Evolutionary conservation across 64 coral and sea anemone species (phyloP).

Genomic region (Stylophora pistillata): DNA sequence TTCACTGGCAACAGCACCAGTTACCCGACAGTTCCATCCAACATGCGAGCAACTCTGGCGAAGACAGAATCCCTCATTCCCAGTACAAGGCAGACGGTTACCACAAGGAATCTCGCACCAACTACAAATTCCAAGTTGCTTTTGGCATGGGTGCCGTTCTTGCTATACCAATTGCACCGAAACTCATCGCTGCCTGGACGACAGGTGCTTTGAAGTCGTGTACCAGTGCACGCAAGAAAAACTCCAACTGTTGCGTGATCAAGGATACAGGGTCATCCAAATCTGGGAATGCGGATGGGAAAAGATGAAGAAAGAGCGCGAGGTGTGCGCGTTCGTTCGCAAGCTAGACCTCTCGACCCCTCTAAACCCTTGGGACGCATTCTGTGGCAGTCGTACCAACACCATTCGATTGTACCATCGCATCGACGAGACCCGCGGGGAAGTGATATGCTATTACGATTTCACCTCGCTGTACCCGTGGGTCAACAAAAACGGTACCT

Average conservation of each 20-base stretch:
- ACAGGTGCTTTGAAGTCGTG: neutral
- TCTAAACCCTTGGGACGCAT: neutral
- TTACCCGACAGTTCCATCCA: neutral
- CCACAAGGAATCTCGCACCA: neutral
- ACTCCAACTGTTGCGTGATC: neutral
- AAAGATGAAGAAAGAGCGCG: neutral
- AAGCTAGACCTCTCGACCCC: neutral
- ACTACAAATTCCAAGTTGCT: constrained; percentile 40
- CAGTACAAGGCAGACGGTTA: constrained; percentile 2
- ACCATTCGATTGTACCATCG: constrained; percentile 14
- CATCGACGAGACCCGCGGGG: no score
- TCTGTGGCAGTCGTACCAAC: constrained; percentile 42
- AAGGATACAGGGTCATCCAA: neutral
- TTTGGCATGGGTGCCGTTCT: neutral
- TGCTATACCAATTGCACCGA: neutral
- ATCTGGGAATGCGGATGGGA: constrained; percentile 39
- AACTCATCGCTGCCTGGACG: neutral
- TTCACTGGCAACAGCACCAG: neutral
- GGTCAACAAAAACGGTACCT: neutral
- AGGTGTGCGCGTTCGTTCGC: neutral
- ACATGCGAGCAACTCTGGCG: neutral
- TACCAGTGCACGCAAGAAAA: neutral
- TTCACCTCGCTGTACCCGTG: neutral
- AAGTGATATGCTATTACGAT: constrained; percentile 21
- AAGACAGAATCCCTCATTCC: neutral